Percentiles rank a stretch among this genome's conserved stretches.
Evolutionary conservation across 2,113 vertebrate species (phyloP).

Genomic region (Otis tarda): DNA sequence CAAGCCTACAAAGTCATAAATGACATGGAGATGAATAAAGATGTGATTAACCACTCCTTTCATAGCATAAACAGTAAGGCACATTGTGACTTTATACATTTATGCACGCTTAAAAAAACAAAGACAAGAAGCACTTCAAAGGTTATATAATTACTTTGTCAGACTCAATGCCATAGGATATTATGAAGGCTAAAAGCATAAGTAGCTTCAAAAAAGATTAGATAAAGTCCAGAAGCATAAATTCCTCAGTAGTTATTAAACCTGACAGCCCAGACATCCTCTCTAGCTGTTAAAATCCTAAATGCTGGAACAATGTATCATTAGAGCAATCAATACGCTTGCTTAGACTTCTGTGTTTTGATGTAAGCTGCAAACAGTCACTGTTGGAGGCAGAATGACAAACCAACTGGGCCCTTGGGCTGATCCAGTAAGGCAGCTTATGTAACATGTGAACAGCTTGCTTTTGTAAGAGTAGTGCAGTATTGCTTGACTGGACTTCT

Average conservation of each 20-base stretch:
- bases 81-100: not conserved
- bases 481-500: not conserved
- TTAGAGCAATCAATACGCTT: not conserved
- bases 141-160: conserved; percentile 13
- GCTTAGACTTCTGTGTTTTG: not conserved
- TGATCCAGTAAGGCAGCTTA: not conserved
- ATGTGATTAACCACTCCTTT: not conserved
- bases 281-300: not conserved
- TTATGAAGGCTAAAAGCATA: not conserved
- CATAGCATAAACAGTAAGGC: not conserved
- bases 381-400: not conserved
- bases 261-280: not conserved
- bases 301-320: not conserved
- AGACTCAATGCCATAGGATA: not conserved
- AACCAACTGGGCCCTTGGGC: not conserved
- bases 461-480: not conserved
- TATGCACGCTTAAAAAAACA: not conserved
- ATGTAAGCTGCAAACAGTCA: not conserved
- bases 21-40: not conserved
- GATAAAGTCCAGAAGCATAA: not conserved
- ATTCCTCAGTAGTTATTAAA: conserved; percentile 5
- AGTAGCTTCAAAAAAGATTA: conserved; percentile 10
- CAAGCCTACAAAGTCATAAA: not conserved
- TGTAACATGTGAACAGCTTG: not conserved
- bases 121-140: not conserved